phyloP scores from a whole-genome alignment of 2,888 invertebrate species.

The Chelonus formosanus region DNA sequence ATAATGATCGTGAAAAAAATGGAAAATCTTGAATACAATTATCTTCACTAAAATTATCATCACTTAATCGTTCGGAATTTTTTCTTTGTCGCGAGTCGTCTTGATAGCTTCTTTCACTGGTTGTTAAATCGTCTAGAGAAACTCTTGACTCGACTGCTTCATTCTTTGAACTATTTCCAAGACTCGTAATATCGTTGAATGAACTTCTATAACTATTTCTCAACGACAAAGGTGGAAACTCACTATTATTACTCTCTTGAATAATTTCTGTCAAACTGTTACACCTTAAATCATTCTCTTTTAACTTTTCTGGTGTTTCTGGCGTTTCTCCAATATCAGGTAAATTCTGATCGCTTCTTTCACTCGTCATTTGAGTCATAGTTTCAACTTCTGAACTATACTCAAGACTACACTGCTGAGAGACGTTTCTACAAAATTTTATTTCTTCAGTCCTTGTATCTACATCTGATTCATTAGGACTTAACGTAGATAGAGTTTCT shows the following conservation, averaged over 20 bases:
- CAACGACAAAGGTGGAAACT: conserved; percentile 36
- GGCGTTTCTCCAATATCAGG: conserved; percentile 56
- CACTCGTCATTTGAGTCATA: conserved; percentile 56
- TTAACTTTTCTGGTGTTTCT: conserved; percentile 41
- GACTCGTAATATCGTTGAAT: conserved; percentile 53
- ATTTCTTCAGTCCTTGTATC: conserved; percentile 55
- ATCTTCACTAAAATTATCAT: conserved; percentile 48
- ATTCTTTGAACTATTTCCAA: conserved; percentile 50
- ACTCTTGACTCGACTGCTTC: conserved; percentile 48
- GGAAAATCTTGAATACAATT: conserved; percentile 34
- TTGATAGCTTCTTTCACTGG: conserved; percentile 47
- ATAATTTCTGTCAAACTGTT: conserved; percentile 38
- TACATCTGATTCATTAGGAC: conserved; percentile 55
- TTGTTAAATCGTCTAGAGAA: conserved; percentile 47
- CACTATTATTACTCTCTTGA: conserved; percentile 5
- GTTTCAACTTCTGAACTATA: conserved; percentile 70
- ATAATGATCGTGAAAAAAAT: conserved; percentile 34
- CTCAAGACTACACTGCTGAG: conserved; percentile 77
- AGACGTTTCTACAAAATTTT: conserved; percentile 71
- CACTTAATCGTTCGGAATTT: conserved; percentile 44
- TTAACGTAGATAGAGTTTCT: conserved; percentile 47
- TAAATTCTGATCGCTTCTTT: conserved; percentile 59
- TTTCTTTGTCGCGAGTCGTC: conserved; percentile 31
- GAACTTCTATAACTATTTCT: conserved; percentile 54
- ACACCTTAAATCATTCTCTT: conserved; percentile 34